These are phyloP conservation scores for Meliscaeva auricollis DNA, from an alignment of 2,888 invertebrate species.

Conservation along the genomic window DNA sequence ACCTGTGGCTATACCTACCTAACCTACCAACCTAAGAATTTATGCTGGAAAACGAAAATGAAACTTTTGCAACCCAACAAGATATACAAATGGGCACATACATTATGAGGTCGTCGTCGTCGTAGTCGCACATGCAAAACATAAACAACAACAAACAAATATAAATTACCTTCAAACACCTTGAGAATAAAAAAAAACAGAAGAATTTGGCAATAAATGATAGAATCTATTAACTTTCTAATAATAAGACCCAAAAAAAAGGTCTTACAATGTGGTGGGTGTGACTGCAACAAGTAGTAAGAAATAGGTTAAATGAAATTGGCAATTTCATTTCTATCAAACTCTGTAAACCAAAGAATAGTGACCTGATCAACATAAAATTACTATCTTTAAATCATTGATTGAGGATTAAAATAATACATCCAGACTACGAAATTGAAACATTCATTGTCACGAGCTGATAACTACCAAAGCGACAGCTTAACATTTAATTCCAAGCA, in stretches of 20 bases:
- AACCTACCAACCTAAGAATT: constrained; percentile 6
- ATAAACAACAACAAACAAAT: not conserved
- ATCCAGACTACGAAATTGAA: constrained; percentile 60
- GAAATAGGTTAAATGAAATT: constrained; percentile 7
- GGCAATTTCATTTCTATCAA: not conserved
- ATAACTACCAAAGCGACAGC: constrained; percentile 23
- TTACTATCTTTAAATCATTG: constrained; percentile 36
- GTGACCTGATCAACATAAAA: constrained; percentile 36
- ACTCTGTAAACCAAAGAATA: not conserved
- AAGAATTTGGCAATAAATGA: constrained; percentile 30
- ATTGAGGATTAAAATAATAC: constrained; percentile 54
- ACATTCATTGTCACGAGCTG: constrained; percentile 69
- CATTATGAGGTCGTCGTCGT: not conserved
- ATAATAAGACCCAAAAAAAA: not conserved
- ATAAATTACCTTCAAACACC: constrained; percentile 8
- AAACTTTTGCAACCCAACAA: constrained; percentile 30
- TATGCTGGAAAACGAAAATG: constrained; percentile 24
- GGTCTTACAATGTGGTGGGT: not conserved
- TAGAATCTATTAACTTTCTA: constrained; percentile 36
- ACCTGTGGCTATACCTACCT: too few relatives aligned
- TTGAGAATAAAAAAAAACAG: constrained; percentile 31
- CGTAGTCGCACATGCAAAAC: constrained; percentile 10
- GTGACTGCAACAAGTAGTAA: constrained; percentile 8
- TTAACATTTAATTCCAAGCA: constrained; percentile 47
- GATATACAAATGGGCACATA: constrained; percentile 1